Base-by-base conservation (phyloP, 1,140 invertebrate species). In the Limonius californicus region DNA sequence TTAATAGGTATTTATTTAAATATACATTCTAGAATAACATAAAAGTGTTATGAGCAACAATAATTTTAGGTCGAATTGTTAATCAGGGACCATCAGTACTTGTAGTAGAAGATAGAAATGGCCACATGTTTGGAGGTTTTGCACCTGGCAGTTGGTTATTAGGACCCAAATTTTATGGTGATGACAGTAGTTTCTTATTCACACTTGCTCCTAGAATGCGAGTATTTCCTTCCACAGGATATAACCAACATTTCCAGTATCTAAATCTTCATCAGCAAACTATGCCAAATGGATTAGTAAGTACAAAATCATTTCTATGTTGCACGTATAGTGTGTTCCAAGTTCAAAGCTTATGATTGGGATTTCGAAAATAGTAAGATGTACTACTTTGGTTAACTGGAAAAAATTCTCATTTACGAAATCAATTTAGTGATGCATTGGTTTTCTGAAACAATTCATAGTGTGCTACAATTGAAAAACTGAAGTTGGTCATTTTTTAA, bases 211-310 rank as follows among this genome's bases (percentile, higher is more conserved):
- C 94, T 14, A 81, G 85, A 45, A 91, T 93, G 82, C 78, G 86
- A 18, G 81, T 89, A 1, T 96, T 91, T 72, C 80, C 79, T 0
- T 76, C 90, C 0, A 91, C 91, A 0, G 86, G 84, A 0, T 94
- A 90, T 75, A 96, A 96, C 77, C 83, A 89, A 66, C 90, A 97
- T 73, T 96, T 87, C 78, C 90, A 94, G 76, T 97, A 96, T 79
- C 82, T 96, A 30, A 96, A 96, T 79, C 78, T 89, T 59, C 86
- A 92, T 71, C 91, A 94, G 68, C 88, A 94, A 76, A 95, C 93
- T 0, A 83, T 96, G 81, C 92, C 92, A 2, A 97, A 96, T 81
- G 94, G 94, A 63, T 74, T 95, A 82, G 89, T 94, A 76, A 83
- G 80, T 76, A 66, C 61, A 23, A 27, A n/a, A n/a, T n/a, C n/a